phyloP scores from a whole-genome alignment of 35 echinoderm and acorn worm genomes.

The Heliocidaris erythrogramma region DNA sequence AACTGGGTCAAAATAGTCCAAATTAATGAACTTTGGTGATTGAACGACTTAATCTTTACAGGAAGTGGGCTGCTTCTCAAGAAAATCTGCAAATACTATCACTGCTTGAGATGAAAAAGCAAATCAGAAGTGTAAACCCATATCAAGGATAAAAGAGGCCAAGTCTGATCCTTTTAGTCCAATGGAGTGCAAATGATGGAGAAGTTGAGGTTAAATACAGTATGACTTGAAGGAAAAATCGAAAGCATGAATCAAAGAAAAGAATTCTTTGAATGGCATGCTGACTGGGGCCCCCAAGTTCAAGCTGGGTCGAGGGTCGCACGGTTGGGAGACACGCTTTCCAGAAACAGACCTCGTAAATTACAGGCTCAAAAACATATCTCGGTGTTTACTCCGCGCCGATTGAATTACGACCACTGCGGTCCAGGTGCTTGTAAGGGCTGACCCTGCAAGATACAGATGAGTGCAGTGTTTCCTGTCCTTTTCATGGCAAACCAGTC shows the following conservation, averaged over 20 bases:
- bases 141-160: background rate
- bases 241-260: slow-evolving; percentile 4
- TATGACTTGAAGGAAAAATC: background rate
- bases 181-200: background rate
- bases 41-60: background rate
- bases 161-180: background rate
- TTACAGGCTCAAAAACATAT: slow-evolving; percentile 3
- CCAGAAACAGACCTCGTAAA: slow-evolving; percentile 15
- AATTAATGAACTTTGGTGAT: slow-evolving; percentile 11
- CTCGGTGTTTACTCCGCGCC: slow-evolving; percentile 16
- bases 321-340: background rate
- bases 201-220: background rate
- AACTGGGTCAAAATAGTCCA: background rate
- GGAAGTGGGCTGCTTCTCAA: background rate
- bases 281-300: background rate
- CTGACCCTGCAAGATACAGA: background rate
- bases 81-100: slow-evolving; percentile 6
- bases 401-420: slow-evolving; percentile 44
- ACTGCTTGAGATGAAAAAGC: background rate
- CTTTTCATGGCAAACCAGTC: background rate
- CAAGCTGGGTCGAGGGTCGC: background rate
- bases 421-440: background rate
- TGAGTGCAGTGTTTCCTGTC: background rate
- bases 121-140: background rate
- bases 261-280: slow-evolving; percentile 17